phyloP scores from a whole-genome alignment of 2,113 vertebrate genomes.

The Prionailurus bengalensis region DNA sequence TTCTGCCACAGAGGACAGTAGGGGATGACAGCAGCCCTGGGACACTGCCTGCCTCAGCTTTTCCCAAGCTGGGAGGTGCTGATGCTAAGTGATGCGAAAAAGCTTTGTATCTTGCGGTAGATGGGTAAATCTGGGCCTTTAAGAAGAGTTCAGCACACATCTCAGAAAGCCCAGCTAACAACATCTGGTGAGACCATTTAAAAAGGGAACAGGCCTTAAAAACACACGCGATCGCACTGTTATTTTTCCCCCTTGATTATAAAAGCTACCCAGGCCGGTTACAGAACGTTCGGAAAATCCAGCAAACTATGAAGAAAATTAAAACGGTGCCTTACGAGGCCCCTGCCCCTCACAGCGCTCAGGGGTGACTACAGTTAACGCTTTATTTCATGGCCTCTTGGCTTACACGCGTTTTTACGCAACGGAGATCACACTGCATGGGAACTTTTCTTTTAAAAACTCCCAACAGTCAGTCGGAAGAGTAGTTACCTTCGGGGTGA shows the following conservation, averaged over 20 bases:
- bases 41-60: background rate
- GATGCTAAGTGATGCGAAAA: background rate
- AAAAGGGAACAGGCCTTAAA: conserved; percentile 51
- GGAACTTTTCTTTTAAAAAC: conserved; percentile 25
- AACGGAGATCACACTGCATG: background rate
- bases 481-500: background rate
- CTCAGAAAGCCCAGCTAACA: conserved; percentile 24
- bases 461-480: background rate
- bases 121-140: conserved; percentile 36
- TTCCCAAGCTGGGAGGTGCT: background rate
- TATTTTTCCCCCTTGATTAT: background rate
- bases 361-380: background rate
- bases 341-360: background rate
- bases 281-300: conserved; percentile 66
- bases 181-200: conserved; percentile 77
- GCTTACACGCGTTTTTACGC: background rate
- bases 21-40: background rate
- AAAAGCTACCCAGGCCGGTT: conserved; percentile 43
- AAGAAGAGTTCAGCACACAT: conserved; percentile 27
- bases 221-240: conserved; percentile 50
- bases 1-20: background rate
- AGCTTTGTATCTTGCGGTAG: background rate
- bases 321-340: background rate
- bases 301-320: conserved; percentile 58
- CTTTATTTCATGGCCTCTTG: background rate